phyloP scores from a whole-genome alignment of 2,888 invertebrate species.

The Branchinecta sandiegonensis region DNA sequence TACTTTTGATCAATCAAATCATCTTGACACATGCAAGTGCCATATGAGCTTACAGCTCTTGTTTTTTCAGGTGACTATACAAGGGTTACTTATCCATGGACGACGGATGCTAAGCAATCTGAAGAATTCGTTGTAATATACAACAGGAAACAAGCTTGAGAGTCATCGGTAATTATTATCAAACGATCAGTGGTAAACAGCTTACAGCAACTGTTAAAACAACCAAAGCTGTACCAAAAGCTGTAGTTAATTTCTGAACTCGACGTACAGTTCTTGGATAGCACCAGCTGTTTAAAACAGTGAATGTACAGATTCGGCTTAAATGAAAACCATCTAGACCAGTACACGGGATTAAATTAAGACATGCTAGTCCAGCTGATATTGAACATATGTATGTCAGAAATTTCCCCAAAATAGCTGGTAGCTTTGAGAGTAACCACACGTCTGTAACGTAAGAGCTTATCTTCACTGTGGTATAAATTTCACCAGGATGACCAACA shows the following conservation, averaged over 20 bases:
- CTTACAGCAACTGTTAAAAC: neutral
- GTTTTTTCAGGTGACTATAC: constrained; percentile 8
- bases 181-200: neutral
- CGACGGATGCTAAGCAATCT: neutral
- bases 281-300: neutral
- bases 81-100: constrained; percentile 4
- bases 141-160: neutral
- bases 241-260: neutral
- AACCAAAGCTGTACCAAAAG: neutral
- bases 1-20: too few species aligned
- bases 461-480: neutral
- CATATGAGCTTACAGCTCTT: too few species aligned
- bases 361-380: constrained; percentile 10
- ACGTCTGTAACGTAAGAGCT: neutral
- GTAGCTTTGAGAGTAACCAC: neutral
- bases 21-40: too few species aligned
- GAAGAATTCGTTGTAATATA: neutral
- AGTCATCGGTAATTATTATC: neutral
- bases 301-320: neutral
- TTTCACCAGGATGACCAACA: constrained; percentile 4
- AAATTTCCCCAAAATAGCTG: neutral
- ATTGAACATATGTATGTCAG: constrained; percentile 3
- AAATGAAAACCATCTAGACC: neutral
- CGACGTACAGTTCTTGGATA: neutral
- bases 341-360: neutral